Base-by-base conservation (phyloP, 1,140 invertebrate species). In the Centruroides sculpturatus region DNA sequence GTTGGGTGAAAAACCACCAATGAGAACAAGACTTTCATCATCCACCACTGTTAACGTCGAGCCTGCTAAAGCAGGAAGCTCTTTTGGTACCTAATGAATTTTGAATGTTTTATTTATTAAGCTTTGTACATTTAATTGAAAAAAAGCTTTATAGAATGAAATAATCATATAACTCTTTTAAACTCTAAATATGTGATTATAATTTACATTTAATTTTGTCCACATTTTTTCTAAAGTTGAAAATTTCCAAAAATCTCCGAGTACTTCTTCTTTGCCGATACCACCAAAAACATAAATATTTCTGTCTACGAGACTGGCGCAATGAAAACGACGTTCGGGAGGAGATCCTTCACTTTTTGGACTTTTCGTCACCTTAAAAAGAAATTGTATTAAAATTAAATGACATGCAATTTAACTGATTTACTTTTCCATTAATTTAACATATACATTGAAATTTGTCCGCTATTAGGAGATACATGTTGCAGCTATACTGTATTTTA, bases 201-300 rank as follows among this genome's bases (percentile, higher is more conserved):
- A 6, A 41, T 3, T 36, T 23, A 36, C 51, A 53, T 8, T 53
- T n/a, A 91, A 82, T 61, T 83, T 81, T 55, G 80, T 83, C 92
- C 93, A 96, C 12, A 85, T 80, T 65, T 87, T 83, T 68, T 88
- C 85, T 70, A 87, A 85, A 55, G 94, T 81, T 70, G 86, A 87
- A 70, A 95, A 97, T 67, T 87, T 89, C 92, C 92, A 97, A 70
- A 95, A 91, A 70, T 95, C 92, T 47, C 80, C 80, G 3, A 88
- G 85, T 59, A 64, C 83, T 81, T 34, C 73, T 66, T 64, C 46
- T 3, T 41, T 78, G 70, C 65, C 74, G 35, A 96, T 76, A 4
- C 93, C 93, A 5, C 93, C 93, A 70, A 86, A 92, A 23, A 97
- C 83, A 67, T 86, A 96, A 67, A 98, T 89, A 35, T 85, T 83